A percentile compares a stretch with the other conserved stretches of the same genome.
These are phyloP conservation scores for Acanthisitta chloris DNA, from an alignment of 2,113 vertebrate genomes.

Conservation along the genomic window DNA sequence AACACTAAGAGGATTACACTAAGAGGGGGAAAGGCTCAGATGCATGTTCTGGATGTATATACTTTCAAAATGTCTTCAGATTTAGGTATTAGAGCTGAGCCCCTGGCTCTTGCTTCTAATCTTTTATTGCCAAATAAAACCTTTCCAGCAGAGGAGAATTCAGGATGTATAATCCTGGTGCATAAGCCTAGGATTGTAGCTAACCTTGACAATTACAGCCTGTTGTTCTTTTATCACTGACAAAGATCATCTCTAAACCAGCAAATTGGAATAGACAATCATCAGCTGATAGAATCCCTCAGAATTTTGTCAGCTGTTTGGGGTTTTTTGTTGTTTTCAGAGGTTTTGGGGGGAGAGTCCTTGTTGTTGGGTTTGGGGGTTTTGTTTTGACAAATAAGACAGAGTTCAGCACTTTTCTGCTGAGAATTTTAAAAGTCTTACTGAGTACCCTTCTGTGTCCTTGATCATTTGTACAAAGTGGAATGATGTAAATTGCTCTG, in stretches of 20 bases:
- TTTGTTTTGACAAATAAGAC: background rate
- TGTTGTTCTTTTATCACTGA: slow-evolving; percentile 72
- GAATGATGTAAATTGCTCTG: background rate
- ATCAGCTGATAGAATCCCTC: background rate
- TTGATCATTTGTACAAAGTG: background rate
- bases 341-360: too few relatives aligned
- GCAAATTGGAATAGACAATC: background rate
- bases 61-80: slow-evolving; percentile 50
- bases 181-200: slow-evolving; percentile 55
- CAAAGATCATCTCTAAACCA: background rate
- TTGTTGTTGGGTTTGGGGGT: background rate
- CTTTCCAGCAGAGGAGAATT: slow-evolving; percentile 73
- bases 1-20: slow-evolving; percentile 74
- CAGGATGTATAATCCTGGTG: slow-evolving; percentile 63
- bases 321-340: background rate
- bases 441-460: background rate
- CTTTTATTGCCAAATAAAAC: slow-evolving; percentile 70
- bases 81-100: slow-evolving; percentile 63
- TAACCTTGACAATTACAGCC: slow-evolving; percentile 71
- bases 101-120: slow-evolving; percentile 70
- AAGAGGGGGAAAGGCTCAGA: slow-evolving; percentile 40
- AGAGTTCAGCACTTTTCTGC: background rate
- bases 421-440: background rate
- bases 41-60: background rate
- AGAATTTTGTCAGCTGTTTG: background rate